Conservation (phyloP, 2,888 invertebrate genomes). For the Acrobasis consociella region DNA sequence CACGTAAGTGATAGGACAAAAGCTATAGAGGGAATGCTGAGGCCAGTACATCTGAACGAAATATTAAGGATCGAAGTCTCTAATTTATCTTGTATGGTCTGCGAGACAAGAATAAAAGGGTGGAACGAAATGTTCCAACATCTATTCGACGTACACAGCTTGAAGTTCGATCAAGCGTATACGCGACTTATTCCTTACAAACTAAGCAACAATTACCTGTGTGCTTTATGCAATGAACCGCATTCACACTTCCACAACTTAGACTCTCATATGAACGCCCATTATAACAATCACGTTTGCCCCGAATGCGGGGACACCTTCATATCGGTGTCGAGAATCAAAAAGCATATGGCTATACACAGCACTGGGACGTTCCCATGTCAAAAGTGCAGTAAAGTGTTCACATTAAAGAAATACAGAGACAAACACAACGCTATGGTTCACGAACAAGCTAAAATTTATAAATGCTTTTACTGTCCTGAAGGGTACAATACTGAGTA, state of each 20-base stretch:
- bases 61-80: slow-evolving; percentile 57
- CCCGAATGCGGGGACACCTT: slow-evolving; percentile 61
- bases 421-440: slow-evolving; percentile 50
- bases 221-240: slow-evolving; percentile 50
- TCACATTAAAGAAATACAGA: slow-evolving; percentile 54
- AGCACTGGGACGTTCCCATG: slow-evolving; percentile 65
- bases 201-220: slow-evolving; percentile 39
- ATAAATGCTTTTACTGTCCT: slow-evolving; percentile 54
- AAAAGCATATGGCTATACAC: slow-evolving; percentile 67
- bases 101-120: slow-evolving; percentile 36
- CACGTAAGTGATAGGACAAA: slow-evolving; percentile 43
- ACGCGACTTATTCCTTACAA: slow-evolving; percentile 54
- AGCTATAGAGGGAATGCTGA: slow-evolving; percentile 48
- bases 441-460: slow-evolving; percentile 41
- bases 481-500: slow-evolving; percentile 45
- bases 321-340: slow-evolving; percentile 42
- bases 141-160: slow-evolving; percentile 43
- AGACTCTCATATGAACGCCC: slow-evolving; percentile 65
- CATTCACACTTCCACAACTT: slow-evolving; percentile 48
- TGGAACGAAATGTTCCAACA: slow-evolving; percentile 63
- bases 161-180: slow-evolving; percentile 48
- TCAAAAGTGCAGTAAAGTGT: slow-evolving; percentile 68
- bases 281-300: slow-evolving; percentile 63
- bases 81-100: slow-evolving; percentile 49
- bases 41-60: slow-evolving; percentile 57